Evolutionary conservation across 2,888 invertebrate genomes (phyloP), one percentile per base, ranked within the genome.

Genomic region (Aricia artaxerxes): DNA sequence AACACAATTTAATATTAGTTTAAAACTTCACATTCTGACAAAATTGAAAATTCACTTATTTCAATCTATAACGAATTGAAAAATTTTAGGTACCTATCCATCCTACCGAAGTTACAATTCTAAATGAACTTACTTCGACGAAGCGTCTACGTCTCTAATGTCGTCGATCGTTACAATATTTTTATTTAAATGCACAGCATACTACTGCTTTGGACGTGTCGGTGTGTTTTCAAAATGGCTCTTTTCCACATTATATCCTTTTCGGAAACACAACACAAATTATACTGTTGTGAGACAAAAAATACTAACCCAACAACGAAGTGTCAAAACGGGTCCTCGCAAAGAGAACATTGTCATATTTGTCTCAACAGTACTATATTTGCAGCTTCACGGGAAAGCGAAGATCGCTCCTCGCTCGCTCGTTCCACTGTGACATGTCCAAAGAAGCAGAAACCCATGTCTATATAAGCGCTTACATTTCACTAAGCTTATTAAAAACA

Each of bases 141-240:
- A 78, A 85, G 85, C 78, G 31, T 35, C 75, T 79, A 79, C 35
- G 75, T 75, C 78, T 78, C 73, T 73, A 79, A 31, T 35, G 35
- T 75, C 44, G 85, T 84, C 88, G 91, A 90, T n/a, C 31, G 24
- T 76, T 75, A 88, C 88, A 53, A 53, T 88, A 89, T 86, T 82
- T 89, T 83, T 86, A 84, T 86, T 86, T 92, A 92, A 92, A 92
- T 92, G 93, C 92, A 91, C 89, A 90, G 91, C 90, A 91, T 88
- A 92, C 91, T 89, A 90, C 91, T 91, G 85, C 90, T 87, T 88
- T 86, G 91, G 89, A 83, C 85, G 87, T 88, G 95, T 96, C 97
- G 97, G 97, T 97, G 97, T 97, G 97, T 96, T 96, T 97, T 96
- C 96, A 96, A 96, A 97, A 96, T 97, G 97, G 97, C 97, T 97